A percentile compares a stretch with the other conserved stretches of the same genome.
Conservation (phyloP, 2,888 invertebrate species). For the Macrophya alboannulata region DNA sequence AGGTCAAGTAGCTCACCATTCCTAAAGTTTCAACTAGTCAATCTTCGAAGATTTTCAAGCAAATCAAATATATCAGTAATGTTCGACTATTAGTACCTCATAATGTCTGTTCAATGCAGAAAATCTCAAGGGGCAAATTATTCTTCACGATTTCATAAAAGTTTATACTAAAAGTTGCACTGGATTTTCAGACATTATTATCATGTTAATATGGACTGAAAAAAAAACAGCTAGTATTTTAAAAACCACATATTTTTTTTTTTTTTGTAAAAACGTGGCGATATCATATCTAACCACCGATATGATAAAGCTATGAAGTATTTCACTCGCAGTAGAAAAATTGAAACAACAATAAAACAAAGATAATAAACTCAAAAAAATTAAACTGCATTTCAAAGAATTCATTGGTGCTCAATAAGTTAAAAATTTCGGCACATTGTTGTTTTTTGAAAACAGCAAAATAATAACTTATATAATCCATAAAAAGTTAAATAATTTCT, state of each 20-base stretch:
- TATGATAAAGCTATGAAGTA: background rate
- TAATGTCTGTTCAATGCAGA: background rate
- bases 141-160: background rate
- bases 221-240: slow-evolving; percentile 1
- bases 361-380: slow-evolving; percentile 14
- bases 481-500: slow-evolving; percentile 40
- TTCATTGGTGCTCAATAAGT: slow-evolving; percentile 18
- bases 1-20: slow-evolving; percentile 36
- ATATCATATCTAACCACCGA: slow-evolving; percentile 4
- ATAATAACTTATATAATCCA: slow-evolving; percentile 13
- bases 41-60: background rate
- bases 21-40: background rate
- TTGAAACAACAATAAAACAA: slow-evolving; percentile 23
- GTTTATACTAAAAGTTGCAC: background rate
- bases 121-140: background rate
- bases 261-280: background rate
- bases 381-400: slow-evolving; percentile 1
- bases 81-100: slow-evolving; percentile 27
- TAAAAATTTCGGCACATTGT: slow-evolving; percentile 19
- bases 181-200: background rate
- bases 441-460: slow-evolving; percentile 2
- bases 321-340: background rate
- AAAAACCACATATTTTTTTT: background rate
- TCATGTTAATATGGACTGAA: background rate
- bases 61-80: background rate